Percentiles rank a stretch among this genome's conserved stretches.
Evolutionary conservation across 2,113 vertebrate species (phyloP).

Genomic region (Prietella phreatophila): DNA sequence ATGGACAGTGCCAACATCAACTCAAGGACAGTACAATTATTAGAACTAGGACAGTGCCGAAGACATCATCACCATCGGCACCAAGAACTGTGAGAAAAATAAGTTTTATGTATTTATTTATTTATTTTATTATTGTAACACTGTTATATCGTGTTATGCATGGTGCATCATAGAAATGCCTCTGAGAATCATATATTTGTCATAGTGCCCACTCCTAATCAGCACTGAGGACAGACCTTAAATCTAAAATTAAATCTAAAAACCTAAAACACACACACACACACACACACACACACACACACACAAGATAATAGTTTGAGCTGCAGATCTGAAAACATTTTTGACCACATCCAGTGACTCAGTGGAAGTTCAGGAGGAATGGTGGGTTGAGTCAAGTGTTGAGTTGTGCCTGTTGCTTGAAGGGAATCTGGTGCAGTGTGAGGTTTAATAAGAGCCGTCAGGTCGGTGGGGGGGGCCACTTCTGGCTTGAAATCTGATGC

Average conservation of each 20-base stretch:
- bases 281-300: neutral
- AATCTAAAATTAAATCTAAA: too few relatives aligned
- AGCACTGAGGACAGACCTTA: neutral
- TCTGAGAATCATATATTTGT: neutral
- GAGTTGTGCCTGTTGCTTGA: neutral
- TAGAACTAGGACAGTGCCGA: neutral
- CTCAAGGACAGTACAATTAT: neutral
- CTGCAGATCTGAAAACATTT: neutral
- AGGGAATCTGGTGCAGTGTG: neutral
- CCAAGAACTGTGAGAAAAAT: neutral
- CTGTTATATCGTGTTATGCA: neutral
- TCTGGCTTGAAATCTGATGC: neutral
- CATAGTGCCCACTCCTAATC: neutral
- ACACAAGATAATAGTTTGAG: neutral
- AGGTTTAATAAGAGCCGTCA: neutral
- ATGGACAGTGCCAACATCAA: neutral
- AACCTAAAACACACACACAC: neutral
- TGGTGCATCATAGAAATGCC: neutral
- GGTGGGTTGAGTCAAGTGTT: neutral
- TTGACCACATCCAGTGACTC: neutral
- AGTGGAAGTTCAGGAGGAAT: neutral
- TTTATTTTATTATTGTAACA: too few relatives aligned
- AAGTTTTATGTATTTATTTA: neutral
- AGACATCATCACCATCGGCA: neutral
- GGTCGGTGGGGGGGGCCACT: neutral